Base-by-base conservation (phyloP, 2,888 invertebrate genomes). In the Metacarcinus magister region DNA sequence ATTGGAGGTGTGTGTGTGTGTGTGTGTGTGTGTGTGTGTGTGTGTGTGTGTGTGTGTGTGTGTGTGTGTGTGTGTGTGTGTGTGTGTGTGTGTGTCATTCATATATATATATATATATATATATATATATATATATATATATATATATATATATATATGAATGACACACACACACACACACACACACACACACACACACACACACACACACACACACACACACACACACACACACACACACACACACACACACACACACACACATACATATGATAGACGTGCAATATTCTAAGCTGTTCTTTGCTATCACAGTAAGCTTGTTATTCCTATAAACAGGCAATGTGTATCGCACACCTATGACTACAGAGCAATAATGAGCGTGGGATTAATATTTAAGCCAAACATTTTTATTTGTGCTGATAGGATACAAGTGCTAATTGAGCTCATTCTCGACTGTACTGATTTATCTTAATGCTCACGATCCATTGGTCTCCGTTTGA, bases 161-260 rank as follows among this genome's bases (percentile, higher is more conserved):
- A 46, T 54, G n/a, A n/a, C n/a, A n/a, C n/a, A n/a, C 44, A 92
- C 46, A 92, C 44, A 92, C 92, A 92, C 44, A 92, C 46, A 92
- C 44, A 92, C 46, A 92, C 44, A 92, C 46, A 92, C 44, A 92
- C 46, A 44, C 44, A 92, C 46, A 92, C 23, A 92, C 92, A 92
- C 44, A 92, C 92, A 48, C 23, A 48, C 46, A 48, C 23, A 48
- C n/a, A 92, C 23, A 92, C 43, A 92, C 23, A 92, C 43, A 92
- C 23, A 92, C 3, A 48, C 23, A 92, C 46, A 92, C 23, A 92
- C 60, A 44, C 23, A 92, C n/a, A 92, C 23, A 92, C 46, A 92
- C 7, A 92, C 46, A 92, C 23, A 92, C 39, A 93, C 32, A 93
- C 60, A 93, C 32, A 93, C 60, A 87, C 16, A 94, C 28, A 94